These are phyloP conservation scores for Catocala fraxini DNA, from an alignment of 2,888 invertebrate species.

Conservation along the genomic window DNA sequence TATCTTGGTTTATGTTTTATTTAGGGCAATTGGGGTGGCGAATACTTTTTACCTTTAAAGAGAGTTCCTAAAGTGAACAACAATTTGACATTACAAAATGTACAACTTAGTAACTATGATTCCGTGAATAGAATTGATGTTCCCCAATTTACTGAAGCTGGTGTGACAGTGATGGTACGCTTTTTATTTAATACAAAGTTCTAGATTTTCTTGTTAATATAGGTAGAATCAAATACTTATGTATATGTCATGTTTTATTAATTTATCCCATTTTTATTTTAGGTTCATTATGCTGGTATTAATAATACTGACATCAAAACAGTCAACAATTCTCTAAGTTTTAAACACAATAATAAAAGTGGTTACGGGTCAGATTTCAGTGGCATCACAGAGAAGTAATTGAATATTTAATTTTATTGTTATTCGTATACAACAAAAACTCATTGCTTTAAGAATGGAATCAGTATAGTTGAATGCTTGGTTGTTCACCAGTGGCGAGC, in stretches of 20 bases:
- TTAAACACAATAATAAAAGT: too few species aligned
- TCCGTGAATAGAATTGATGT: slow-evolving; percentile 36
- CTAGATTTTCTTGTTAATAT: slow-evolving; percentile 5
- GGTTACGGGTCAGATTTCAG: background rate
- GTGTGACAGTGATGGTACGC: slow-evolving; percentile 60
- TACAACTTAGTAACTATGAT: slow-evolving; percentile 29
- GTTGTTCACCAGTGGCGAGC: slow-evolving; percentile 64
- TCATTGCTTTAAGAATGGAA: too few species aligned
- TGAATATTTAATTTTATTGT: background rate
- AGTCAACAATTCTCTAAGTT: background rate
- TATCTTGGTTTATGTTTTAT: background rate
- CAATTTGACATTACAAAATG: slow-evolving; percentile 44
- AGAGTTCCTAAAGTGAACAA: slow-evolving; percentile 24
- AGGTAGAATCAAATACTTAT: too few species aligned
- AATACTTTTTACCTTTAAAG: slow-evolving; percentile 49
- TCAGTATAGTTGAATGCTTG: too few species aligned
- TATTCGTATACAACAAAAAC: background rate
- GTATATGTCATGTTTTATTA: too few species aligned
- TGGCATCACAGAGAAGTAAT: background rate
- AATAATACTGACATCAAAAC: background rate
- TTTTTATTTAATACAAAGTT: too few species aligned
- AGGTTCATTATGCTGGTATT: background rate
- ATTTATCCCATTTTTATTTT: too few species aligned
- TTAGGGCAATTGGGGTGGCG: slow-evolving; percentile 56
- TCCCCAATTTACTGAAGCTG: slow-evolving; percentile 27